Conservation (phyloP, 2,113 vertebrate genomes). For the Sinocyclocheilus maitianheensis region DNA sequence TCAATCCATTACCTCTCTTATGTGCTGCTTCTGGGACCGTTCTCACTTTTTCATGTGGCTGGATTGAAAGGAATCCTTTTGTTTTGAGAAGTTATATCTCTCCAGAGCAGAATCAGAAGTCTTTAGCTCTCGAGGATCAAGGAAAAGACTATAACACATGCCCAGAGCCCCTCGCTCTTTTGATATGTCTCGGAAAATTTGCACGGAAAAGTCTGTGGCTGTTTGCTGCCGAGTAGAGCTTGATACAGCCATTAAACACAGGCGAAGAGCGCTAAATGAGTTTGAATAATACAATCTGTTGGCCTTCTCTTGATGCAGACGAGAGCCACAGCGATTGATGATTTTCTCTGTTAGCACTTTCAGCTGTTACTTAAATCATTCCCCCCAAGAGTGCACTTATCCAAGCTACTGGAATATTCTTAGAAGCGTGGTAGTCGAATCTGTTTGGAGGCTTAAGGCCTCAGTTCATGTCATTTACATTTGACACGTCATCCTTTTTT, state of each 20-base stretch:
- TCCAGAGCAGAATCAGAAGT: conserved; percentile 26
- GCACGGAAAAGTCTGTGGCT: conserved; percentile 15
- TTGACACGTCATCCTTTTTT: conserved; percentile 46
- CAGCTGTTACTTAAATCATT: conserved; percentile 52
- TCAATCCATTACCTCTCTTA: conserved; percentile 40
- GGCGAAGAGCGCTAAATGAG: conserved; percentile 42
- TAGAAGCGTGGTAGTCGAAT: conserved; percentile 28
- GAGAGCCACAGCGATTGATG: conserved; percentile 45
- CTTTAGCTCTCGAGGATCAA: conserved; percentile 34
- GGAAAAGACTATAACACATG: conserved; percentile 7
- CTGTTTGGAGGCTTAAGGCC: conserved; percentile 42
- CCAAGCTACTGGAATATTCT: conserved; percentile 50
- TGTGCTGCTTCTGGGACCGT: conserved; percentile 27
- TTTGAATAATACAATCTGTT: conserved; percentile 43
- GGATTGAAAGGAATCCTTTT: conserved; percentile 35
- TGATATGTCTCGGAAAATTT: not conserved
- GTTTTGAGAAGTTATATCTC: conserved; percentile 37
- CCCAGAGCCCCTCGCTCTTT: conserved; percentile 7
- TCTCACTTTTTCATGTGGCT: conserved; percentile 40
- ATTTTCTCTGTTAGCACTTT: conserved; percentile 46
- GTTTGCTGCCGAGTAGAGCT: conserved; percentile 34
- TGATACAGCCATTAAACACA: conserved; percentile 33
- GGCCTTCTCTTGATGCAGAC: conserved; percentile 28
- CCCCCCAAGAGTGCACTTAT: conserved; percentile 31
- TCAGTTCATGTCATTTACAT: conserved; percentile 49